Evolutionary conservation across 2,113 vertebrate species (phyloP).

Genomic region (Crotalus horridus): DNA sequence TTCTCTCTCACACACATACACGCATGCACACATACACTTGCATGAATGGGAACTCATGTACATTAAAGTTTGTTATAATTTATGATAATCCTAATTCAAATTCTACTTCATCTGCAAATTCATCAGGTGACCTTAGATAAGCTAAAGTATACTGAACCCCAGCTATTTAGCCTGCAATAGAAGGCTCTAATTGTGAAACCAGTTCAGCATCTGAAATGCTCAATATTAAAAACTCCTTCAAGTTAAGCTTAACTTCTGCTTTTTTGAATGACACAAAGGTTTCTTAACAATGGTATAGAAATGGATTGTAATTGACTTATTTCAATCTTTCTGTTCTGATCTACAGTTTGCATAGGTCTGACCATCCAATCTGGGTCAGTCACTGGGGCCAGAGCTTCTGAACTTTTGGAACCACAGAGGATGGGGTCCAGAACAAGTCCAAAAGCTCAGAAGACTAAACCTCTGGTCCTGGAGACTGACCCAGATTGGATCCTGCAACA

Average conservation of each 20-base stretch:
- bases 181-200: neutral
- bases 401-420: neutral
- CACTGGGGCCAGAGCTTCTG: neutral
- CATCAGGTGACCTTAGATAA: neutral
- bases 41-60: neutral
- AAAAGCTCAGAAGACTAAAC: neutral
- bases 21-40: neutral
- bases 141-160: neutral
- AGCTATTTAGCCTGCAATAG: neutral
- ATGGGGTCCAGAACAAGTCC: neutral
- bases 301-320: neutral
- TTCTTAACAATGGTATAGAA: neutral
- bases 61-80: neutral
- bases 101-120: neutral
- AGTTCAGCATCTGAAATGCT: neutral
- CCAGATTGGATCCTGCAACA: neutral
- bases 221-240: neutral
- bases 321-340: neutral
- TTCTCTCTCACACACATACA: neutral
- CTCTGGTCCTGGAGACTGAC: neutral
- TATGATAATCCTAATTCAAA: neutral
- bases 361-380: neutral
- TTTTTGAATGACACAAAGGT: neutral
- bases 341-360: neutral
- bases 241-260: neutral